Evolutionary conservation across 2,113 vertebrate genomes (phyloP), one percentile per base, ranked within the genome.

Genomic region (Datnioides undecimradiatus): DNA sequence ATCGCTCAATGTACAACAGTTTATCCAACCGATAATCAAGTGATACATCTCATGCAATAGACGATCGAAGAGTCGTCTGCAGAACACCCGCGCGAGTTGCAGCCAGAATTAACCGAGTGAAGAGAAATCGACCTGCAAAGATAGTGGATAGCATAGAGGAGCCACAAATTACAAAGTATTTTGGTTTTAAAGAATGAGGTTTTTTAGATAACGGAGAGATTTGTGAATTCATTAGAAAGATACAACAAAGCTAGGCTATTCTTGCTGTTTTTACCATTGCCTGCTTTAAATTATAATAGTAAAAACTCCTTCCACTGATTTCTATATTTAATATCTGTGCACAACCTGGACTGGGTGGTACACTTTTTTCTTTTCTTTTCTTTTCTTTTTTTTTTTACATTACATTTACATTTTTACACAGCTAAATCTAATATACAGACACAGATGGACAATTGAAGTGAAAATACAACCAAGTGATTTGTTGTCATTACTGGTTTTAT

Each of bases 91-190:
- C 92, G 92, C 83, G 68, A 83, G 48, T 69, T 17, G 21, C 88
- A 95, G 94, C 4, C 91, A 80, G 3, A 67, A 87, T 8, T 67
- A 93, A 83, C 87, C 33, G 88, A 94, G 5, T 41, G 2, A 0
- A 76, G 88, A 90, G 14, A 80, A 80, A 7, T 87, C 81, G 43
- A 55, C 0, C 33, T 4, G 8, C 2, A 9, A 21, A 1, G 3
- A 21, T 29, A 2, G 31, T 23, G 7, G 16, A n/a, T n/a, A n/a
- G 19, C 2, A 34, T 8, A 6, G 8, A 25, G 33, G 2, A 2
- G 4, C 3, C 14, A 14, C 6, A 12, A n/a, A 14, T 5, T 1
- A n/a, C n/a, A 34, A 23, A 38, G 8, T 1, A 41, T 16, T 25
- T 25, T 16, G 14, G 12, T n/a, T 34, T 23, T 27, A n/a, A n/a